Evolutionary conservation across 2,888 invertebrate genomes (phyloP), one percentile per base, ranked within the genome.

Genomic region (Rugalucina vietnamica): DNA sequence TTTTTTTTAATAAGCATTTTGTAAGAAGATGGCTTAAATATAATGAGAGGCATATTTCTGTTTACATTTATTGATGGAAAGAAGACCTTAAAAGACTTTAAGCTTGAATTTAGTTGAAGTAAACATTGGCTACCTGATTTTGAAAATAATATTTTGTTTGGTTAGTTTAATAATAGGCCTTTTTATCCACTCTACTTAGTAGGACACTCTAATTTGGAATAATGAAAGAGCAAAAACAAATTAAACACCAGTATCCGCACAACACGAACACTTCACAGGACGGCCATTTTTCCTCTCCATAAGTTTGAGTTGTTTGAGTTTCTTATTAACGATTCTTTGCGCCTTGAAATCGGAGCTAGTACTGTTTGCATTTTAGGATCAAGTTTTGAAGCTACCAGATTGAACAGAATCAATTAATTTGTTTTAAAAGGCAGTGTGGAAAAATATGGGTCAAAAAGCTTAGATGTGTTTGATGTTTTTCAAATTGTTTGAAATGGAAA

Each of bases 351-450:
- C 24, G 3, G 65, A 65, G 65, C 27, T 18, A 21, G 34, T n/a
- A 34, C 65, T 65, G 65, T 65, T 65, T 65, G 34, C 34, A 34
- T 65, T 65, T 34, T 34, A 65, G 65, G 65, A 65, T 65, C 65
- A 65, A 21, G 65, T 65, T 65, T 65, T 29, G 65, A 34, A 29
- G 65, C 65, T 65, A 65, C 65, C 65, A 34, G 65, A 65, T 65
- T 65, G 65, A 65, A 34, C 65, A 65, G 21, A 65, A 65, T 65
- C 65, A 65, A 65, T 65, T 65, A 65, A 65, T 65, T 29, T 18
- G 21, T 65, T 12, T n/a, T 4, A 60, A 29, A 60, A 5, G 5
- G 29, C 18, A 29, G 2, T n/a, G 21, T 12, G 29, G 21, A 29
- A 29, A 18, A 65, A 65, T 34, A 24, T 65, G 34, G 65, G 65